Base-by-base conservation (phyloP, 2,888 invertebrate species). In the Phortica okadai region DNA sequence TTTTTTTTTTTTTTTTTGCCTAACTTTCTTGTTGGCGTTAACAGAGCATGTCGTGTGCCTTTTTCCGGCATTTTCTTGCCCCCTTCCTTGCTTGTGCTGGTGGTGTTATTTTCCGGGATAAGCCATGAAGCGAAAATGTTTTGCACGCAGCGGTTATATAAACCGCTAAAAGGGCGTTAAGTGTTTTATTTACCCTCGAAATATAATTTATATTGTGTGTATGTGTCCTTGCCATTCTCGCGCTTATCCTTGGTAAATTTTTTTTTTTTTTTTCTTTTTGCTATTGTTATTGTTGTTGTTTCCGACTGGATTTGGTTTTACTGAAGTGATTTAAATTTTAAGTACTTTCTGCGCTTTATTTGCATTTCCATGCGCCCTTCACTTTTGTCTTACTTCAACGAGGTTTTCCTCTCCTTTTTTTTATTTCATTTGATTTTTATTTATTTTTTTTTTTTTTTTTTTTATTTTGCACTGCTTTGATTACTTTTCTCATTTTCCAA, bases 111-210 rank as follows among this genome's bases (percentile, higher is more conserved):
- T 69, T 69, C 45, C 69, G 45, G 69, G 69, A 69, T 69, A 69
- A 69, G 69, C 69, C 44, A 69, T 69, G 45, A 69, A 69, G 69
- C 50, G 25, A 69, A 87, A 74, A 74, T 74, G 74, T 74, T 74
- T 74, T 74, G 54, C 74, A 64, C 56, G 74, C 54, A 21, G 54
- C 54, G 66, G 45, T 42, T 69, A 54, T 50, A 66, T 66, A 74
- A 74, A 85, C 85, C 87, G 85, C 85, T 85, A 85, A 85, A 85
- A 85, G 85, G 87, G 87, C 85, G 85, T 87, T 85, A 85, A 85
- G 85, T 85, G 85, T 87, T 85, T 85, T 85, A 85, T 85, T 85
- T 85, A 87, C 85, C 86, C 85, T 85, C 84, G 80, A 85, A 85
- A 85, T 87, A 87, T 87, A 85, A 85, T 85, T 85, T 85, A 85